phyloP scores from a whole-genome alignment of 2,888 invertebrate genomes.

The Agrotis clavis region DNA sequence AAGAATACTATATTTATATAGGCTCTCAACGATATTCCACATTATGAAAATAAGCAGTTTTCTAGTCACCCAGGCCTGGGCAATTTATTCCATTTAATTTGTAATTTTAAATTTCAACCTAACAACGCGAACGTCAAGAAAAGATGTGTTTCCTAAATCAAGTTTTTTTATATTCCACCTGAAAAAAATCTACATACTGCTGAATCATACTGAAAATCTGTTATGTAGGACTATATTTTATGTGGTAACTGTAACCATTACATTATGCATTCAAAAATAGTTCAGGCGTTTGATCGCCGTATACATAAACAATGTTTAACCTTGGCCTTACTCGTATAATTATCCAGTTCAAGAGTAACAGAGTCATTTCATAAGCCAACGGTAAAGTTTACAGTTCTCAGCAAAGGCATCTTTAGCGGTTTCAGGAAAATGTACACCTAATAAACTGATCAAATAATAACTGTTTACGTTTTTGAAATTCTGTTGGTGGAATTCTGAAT shows the following conservation, averaged over 20 bases:
- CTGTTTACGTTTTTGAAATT: background rate
- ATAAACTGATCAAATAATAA: background rate
- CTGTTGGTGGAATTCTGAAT: background rate
- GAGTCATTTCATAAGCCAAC: constrained; percentile 42
- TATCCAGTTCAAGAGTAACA: constrained; percentile 59
- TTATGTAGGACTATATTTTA: constrained; percentile 31
- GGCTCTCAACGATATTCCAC: background rate
- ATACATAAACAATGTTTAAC: constrained; percentile 67
- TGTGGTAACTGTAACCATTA: constrained; percentile 46
- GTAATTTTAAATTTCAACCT: background rate
- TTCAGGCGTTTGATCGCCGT: constrained; percentile 68
- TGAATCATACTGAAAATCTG: constrained; percentile 44
- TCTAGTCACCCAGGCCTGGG: background rate
- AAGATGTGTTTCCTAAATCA: too few relatives aligned
- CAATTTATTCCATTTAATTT: background rate
- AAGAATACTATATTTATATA: constrained; percentile 16
- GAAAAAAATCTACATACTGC: constrained; percentile 27
- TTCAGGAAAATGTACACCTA: constrained; percentile 23
- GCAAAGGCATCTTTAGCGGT: constrained; percentile 21
- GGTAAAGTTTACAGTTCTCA: constrained; percentile 45
- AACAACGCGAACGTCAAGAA: background rate
- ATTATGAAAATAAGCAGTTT: too few relatives aligned
- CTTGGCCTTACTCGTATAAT: constrained; percentile 72
- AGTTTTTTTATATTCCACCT: too few relatives aligned
- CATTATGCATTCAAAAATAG: constrained; percentile 62